These are phyloP conservation scores for Habropoda laboriosa DNA, from an alignment of 1,140 invertebrate species.

Conservation along the genomic window DNA sequence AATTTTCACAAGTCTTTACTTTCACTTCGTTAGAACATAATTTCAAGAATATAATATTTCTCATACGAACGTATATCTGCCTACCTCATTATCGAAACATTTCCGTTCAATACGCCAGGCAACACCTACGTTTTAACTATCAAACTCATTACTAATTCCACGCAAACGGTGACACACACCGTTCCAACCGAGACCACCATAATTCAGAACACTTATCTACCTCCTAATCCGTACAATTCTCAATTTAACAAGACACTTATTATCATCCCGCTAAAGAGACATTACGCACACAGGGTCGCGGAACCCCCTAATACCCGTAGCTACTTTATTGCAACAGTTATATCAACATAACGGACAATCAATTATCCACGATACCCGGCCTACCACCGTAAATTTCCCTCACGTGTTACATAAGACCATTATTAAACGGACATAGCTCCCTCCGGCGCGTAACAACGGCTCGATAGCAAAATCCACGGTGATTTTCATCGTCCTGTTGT, in stretches of 20 bases:
- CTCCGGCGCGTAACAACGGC: neutral
- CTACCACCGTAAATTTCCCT: neutral
- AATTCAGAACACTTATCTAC: neutral
- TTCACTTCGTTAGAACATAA: too few species aligned
- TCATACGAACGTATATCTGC: too few species aligned
- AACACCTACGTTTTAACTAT: too few species aligned
- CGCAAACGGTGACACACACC: too few species aligned
- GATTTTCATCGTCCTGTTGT: neutral
- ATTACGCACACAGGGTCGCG: neutral
- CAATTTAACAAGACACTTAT: slow-evolving; percentile 11
- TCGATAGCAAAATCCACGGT: neutral
- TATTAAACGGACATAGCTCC: slow-evolving; percentile 20
- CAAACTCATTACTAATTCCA: too few species aligned
- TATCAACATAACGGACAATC: slow-evolving; percentile 32
- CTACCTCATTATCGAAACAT: too few species aligned
- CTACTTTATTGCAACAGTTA: slow-evolving; percentile 20
- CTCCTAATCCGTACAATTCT: neutral
- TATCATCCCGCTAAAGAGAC: neutral
- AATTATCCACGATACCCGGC: slow-evolving; percentile 26
- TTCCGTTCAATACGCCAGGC: too few species aligned
- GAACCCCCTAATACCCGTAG: neutral
- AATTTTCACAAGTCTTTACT: too few species aligned
- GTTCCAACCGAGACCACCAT: neutral
- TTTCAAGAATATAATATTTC: too few species aligned
- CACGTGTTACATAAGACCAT: slow-evolving; percentile 30